Evolutionary conservation across 2,797 vertebrate species (phyloP), one percentile per base, ranked within the genome.

Genomic region (Botia kubotai): DNA sequence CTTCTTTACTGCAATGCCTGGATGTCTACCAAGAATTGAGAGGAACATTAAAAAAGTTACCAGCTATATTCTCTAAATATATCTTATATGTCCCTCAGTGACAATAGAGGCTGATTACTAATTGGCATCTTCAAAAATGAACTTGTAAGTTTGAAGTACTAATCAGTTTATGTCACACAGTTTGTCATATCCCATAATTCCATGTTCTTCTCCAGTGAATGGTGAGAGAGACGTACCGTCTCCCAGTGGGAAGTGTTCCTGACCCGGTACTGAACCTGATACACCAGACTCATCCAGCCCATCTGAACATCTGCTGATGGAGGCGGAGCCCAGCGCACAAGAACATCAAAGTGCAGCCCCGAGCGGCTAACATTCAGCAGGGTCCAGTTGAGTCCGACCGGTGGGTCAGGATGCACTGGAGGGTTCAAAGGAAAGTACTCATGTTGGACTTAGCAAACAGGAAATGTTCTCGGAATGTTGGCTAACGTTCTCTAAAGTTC

Each of bases 311-410:
- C 97, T 67, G 96, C 96, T 48, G 94, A 95, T 84, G 94, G 93
- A 0, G 97, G 97, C 3, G 95, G 91, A 68, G 96, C 91, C 98
- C 98, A 99, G 84, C 87, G 93, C 82, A 97, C 92, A 85, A 95
- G 93, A 66, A 98, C 93, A 88, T 99, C 98, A 50, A 93, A 96
- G 83, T 93, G 91, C 76, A 96, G 89, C 43, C 95, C 92, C 0
- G 95, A 95, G 52, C 93, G 93, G 88, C 96, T 98, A 72, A 92
- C 79, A 80, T 96, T 96, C 85, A 98, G 89, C 84, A 97, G 88
- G 75, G 97, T 97, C 97, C 97, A 99, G 92, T 97, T 98, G 82
- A 98, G 93, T 48, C 91, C 90, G 80, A 95, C 86, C 6, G 98
- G 98, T 23, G 97, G 96, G 84, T 98, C 97, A 23, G 97, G 97